Percentiles rank a stretch among this genome's conserved stretches.
phyloP scores from a whole-genome alignment of 2,113 vertebrate species.

The Lutjanus erythropterus region DNA sequence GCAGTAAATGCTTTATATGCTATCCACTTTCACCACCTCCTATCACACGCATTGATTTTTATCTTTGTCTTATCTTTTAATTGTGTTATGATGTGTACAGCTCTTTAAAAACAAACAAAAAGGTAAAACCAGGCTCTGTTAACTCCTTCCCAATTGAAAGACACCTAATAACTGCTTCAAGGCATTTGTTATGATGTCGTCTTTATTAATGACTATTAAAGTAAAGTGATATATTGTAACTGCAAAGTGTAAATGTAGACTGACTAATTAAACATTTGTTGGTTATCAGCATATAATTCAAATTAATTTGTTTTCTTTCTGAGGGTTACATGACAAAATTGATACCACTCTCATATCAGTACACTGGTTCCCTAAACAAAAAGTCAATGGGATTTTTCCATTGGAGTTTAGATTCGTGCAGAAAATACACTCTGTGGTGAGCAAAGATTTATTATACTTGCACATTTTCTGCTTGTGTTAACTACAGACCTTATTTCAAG shows the following conservation, averaged over 20 bases:
- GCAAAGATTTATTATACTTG: too few relatives aligned
- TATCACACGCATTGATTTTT: neutral
- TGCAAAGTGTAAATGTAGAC: neutral
- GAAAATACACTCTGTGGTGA: too few relatives aligned
- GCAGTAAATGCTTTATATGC: neutral
- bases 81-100: neutral
- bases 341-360: neutral
- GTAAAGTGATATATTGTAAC: slow-evolving; percentile 1
- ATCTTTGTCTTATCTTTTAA: neutral
- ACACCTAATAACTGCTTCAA: neutral
- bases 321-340: neutral
- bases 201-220: neutral
- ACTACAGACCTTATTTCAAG: too few relatives aligned
- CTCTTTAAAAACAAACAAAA: too few relatives aligned
- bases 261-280: neutral
- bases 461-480: too few relatives aligned
- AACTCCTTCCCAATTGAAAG: too few relatives aligned
- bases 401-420: too few relatives aligned
- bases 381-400: too few relatives aligned
- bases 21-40: neutral
- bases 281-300: neutral
- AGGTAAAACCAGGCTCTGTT: too few relatives aligned
- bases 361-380: too few relatives aligned
- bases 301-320: neutral
- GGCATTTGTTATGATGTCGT: neutral